phyloP scores from a whole-genome alignment of 2,797 vertebrate species.

The Pseudochaenichthys georgianus region DNA sequence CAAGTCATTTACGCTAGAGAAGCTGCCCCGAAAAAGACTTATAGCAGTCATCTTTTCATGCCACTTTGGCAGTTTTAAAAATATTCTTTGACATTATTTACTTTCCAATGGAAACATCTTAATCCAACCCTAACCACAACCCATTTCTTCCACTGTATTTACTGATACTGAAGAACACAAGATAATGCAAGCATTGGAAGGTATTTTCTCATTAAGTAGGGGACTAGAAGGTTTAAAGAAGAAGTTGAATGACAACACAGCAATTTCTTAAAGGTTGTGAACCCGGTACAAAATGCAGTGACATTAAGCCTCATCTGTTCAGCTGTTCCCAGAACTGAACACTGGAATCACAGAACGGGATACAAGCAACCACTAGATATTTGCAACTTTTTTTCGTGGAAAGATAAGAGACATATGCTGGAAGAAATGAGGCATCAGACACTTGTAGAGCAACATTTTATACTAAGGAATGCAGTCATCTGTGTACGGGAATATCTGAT shows the following conservation, averaged over 20 bases:
- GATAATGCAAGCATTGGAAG: neutral
- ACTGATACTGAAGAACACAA: neutral
- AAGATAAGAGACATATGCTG: neutral
- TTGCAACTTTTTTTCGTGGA: neutral
- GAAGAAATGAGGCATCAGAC: rapidly evolving
- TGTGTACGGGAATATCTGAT: slow-evolving; percentile 16
- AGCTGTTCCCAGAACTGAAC: neutral
- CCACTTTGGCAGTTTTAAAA: neutral
- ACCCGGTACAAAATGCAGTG: neutral
- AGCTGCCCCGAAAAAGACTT: neutral
- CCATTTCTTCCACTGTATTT: slow-evolving; percentile 29
- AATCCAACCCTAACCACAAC: too few relatives aligned
- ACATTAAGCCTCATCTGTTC: too few relatives aligned
- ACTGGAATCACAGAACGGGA: neutral
- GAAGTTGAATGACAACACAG: neutral
- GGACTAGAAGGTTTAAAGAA: neutral
- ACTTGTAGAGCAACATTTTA: slow-evolving; percentile 5
- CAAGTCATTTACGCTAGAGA: neutral
- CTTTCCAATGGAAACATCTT: neutral
- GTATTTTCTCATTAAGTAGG: slow-evolving; percentile 28
- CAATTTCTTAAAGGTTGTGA: neutral
- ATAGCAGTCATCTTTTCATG: neutral
- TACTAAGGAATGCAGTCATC: neutral
- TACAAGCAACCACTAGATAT: neutral
- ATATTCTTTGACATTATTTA: neutral